Base-by-base conservation (phyloP, 1,140 invertebrate species). In the Drosophila sucinea region DNA sequence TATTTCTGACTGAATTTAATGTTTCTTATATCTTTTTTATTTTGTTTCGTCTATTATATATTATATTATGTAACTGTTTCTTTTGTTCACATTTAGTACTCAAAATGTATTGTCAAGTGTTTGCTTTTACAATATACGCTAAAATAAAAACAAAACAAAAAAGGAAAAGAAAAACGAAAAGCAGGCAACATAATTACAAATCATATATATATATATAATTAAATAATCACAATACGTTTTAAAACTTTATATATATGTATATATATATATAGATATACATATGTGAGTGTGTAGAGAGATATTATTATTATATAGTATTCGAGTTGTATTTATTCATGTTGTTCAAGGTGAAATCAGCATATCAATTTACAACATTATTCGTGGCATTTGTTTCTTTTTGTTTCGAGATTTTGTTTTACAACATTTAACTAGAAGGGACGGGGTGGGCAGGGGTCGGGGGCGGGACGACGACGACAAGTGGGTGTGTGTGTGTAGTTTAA, bases 21-120 rank as follows among this genome's bases (percentile, higher is more conserved):
- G 44, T 10, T 51, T 51, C 17, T 47, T 23, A 27, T 51, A 23
- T 27, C 23, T 25, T 47, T 10, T 25, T 44, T 51, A 8, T 51
- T 51, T 25, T 51, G 23, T 51, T 51, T 51, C 17, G 41, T 47
- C 1, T 47, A 23, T 27, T 27, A 51, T 27, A 41, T 51, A 57
- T 57, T 29, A 29, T 38, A 58, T 57, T 35, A 30, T 68, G 25
- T 51, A 41, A 57, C 60, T 78, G 67, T 71, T 60, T 73, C 27
- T 69, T 63, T 79, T 47, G 66, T 84, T 89, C 85, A 89, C 74
- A 89, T 89, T 81, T 78, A 83, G 73, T 89, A 77, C 61, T 85
- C 64, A 68, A 78, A 77, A 83, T 80, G 84, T 89, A 89, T 89
- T 89, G 84, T 89, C 84, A 87, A 87, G 73, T 87, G 74, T 80